Percentiles rank a stretch among this genome's conserved stretches.
Conservation (phyloP, 2,888 invertebrate species). For the Agrypnus murinus region DNA sequence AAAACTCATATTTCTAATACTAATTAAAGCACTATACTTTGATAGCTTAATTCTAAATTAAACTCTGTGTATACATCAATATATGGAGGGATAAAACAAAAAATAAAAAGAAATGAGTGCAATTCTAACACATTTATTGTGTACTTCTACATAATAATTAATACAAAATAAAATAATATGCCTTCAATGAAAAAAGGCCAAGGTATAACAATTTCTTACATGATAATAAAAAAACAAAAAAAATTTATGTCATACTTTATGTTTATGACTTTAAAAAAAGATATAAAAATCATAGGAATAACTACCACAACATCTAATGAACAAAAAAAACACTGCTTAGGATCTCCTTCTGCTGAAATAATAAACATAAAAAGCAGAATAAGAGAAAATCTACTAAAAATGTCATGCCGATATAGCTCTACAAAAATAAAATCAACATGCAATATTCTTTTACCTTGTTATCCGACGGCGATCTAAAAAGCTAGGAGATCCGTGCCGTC, state of each 20-base stretch:
- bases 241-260: neutral
- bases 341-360: constrained; percentile 71
- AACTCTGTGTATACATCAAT: no score
- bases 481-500: constrained; percentile 94
- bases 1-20: no score
- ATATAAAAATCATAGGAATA: constrained; percentile 4
- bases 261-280: constrained; percentile 23
- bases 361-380: constrained; percentile 69
- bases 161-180: constrained; percentile 29
- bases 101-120: neutral
- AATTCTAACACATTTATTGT: constrained; percentile 43
- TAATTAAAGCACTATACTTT: no score
- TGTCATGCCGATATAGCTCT: constrained; percentile 15
- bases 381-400: constrained; percentile 53
- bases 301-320: constrained; percentile 34
- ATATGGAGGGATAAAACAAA: no score
- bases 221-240: neutral
- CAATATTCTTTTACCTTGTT: constrained; percentile 83
- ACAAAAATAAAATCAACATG: constrained; percentile 35
- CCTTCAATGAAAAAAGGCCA: neutral
- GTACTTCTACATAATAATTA: constrained; percentile 41
- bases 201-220: neutral
- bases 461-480: constrained; percentile 94
- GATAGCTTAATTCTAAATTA: no score
- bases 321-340: constrained; percentile 46